Base-by-base conservation (phyloP, 2,888 invertebrate species). In the Epirrhoe alternata region DNA sequence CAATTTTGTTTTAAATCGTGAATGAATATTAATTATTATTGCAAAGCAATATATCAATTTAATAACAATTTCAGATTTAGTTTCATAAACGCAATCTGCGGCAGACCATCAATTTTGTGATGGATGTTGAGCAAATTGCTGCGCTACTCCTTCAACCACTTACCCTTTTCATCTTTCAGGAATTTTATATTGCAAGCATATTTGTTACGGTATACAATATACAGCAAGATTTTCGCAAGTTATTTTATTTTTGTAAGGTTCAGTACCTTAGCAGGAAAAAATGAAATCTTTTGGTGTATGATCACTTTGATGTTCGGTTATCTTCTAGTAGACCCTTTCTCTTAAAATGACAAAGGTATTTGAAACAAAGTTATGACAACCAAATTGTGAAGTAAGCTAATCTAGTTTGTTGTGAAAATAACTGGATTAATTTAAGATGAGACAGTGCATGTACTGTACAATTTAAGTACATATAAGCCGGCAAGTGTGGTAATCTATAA, bases 61-160 rank as follows among this genome's bases (percentile, higher is more conserved):
- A 7, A 6, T 14, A 47, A 14, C 14, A 6, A 47, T 47, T 47
- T 47, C 16, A 47, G 12, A 14, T 45, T 54, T 8, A 30, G 61
- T 62, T 56, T 54, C 35, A 33, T 24, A 38, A 30, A 47, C 16
- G 14, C 47, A 47, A 47, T 16, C 16, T 16, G 14, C 45, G 33
- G n/a, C 61, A 16, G 30, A 16, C 17, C 49, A 50, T 50, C 30
- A 55, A 49, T 50, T 56, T 62, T 62, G 55, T 42, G 54, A 55
- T 49, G 47, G 33, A 61, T 59, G 35, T 49, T n/a, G 24, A 55
- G 35, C 54, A 55, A 42, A 42, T 55, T 55, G 60, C 42, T 60
- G 52, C 14, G 16, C 30, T 60, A 16, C 49, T 58, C 50, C 10
- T 24, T 58, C 17, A 35, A 58, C 35, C 54, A 54, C 16, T 47